phyloP scores from a whole-genome alignment of 2,797 vertebrate genomes.

The Xenentodon cancila region DNA sequence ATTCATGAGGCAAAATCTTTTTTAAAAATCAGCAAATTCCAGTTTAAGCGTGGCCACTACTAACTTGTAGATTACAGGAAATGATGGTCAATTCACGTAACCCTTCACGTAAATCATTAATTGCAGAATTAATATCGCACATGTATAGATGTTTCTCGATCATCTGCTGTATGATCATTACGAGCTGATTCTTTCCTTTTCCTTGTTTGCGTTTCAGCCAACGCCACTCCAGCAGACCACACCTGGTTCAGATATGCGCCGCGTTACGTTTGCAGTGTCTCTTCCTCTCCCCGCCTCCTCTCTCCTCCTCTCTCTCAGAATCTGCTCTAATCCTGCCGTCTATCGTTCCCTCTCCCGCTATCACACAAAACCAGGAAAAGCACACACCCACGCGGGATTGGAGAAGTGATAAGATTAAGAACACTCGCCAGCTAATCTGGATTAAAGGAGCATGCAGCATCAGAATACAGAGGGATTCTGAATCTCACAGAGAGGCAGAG shows the following conservation, averaged over 20 bases:
- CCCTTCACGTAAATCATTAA: no score
- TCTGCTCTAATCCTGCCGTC: constrained; percentile 70
- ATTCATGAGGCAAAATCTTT: background rate
- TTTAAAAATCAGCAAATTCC: background rate
- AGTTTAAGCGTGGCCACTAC: background rate
- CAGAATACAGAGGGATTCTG: constrained; percentile 71
- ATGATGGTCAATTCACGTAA: no score
- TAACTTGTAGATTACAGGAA: no score
- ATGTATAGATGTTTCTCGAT: no score
- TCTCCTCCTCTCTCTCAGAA: constrained; percentile 55
- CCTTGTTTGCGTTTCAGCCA: constrained; percentile 14
- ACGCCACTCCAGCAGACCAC: constrained; percentile 28
- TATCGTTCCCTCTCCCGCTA: constrained; percentile 55
- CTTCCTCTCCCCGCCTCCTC: constrained; percentile 20
- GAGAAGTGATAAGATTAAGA: constrained; percentile 83
- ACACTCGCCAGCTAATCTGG: constrained; percentile 83
- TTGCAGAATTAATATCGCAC: no score
- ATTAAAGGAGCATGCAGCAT: constrained; percentile 79
- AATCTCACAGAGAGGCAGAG: constrained; percentile 52
- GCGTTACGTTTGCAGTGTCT: constrained; percentile 54
- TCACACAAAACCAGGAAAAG: constrained; percentile 75
- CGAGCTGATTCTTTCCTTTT: background rate
- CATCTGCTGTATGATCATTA: no score
- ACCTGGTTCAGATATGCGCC: constrained; percentile 59
- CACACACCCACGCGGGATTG: constrained; percentile 78